Percentiles rank a stretch among this genome's conserved stretches.
Conservation (phyloP, 2,888 invertebrate species). For the Trachelus iudaicus region DNA sequence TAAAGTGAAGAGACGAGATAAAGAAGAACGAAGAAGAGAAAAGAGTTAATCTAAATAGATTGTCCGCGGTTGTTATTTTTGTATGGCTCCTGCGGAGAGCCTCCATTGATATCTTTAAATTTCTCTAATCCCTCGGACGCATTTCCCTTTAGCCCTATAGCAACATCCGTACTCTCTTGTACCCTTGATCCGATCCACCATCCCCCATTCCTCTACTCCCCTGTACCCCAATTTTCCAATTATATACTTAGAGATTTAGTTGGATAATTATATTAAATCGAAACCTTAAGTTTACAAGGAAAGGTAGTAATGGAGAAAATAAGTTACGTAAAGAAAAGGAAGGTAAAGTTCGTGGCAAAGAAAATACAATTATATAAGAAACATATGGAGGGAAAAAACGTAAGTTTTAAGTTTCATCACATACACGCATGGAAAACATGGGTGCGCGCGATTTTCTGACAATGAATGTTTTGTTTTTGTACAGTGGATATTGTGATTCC, state of each 20-base stretch:
- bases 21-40: conserved; percentile 31
- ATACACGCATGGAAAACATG: conserved; percentile 7
- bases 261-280: conserved; percentile 37
- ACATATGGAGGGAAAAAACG: conserved; percentile 7
- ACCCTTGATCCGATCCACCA: too few relatives aligned
- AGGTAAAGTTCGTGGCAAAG: conserved; percentile 9
- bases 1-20: neutral
- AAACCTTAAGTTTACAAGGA: conserved; percentile 41
- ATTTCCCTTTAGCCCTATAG: too few relatives aligned
- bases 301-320: conserved; percentile 29
- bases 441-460: conserved; percentile 38
- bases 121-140: neutral
- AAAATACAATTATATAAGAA: conserved; percentile 33
- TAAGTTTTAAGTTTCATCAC: conserved; percentile 13
- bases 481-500: conserved; percentile 62
- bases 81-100: conserved; percentile 53
- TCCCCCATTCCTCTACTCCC: too few relatives aligned
- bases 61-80: conserved; percentile 64
- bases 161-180: too few relatives aligned
- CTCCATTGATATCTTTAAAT: neutral
- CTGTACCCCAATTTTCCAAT: conserved; percentile 17
- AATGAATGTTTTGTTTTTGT: conserved; percentile 61
- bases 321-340: conserved; percentile 30
- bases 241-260: conserved; percentile 45
- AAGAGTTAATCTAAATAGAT: conserved; percentile 28